Conservation (phyloP, 2,888 invertebrate species). For the Balanococcus diminutus region DNA sequence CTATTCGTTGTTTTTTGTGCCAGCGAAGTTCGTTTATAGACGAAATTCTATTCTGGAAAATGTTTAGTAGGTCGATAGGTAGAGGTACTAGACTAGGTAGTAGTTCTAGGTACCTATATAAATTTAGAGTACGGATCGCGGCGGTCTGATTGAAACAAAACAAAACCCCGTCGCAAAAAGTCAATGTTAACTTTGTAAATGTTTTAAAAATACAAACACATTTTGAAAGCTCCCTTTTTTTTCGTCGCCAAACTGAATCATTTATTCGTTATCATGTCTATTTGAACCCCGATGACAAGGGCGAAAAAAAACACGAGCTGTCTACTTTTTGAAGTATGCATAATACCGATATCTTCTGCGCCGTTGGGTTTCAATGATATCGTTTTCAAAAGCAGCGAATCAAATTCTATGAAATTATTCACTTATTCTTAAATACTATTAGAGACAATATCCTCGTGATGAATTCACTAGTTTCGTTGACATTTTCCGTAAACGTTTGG, state of each 20-base stretch:
- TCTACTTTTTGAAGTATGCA: conserved; percentile 40
- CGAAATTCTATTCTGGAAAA: background rate
- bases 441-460: background rate
- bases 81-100: no score
- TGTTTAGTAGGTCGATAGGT: no score
- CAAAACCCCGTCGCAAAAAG: background rate
- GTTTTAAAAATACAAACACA: conserved; percentile 22
- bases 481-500: conserved; percentile 33
- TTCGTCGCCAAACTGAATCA: background rate
- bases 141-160: background rate
- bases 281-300: background rate
- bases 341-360: conserved; percentile 46
- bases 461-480: conserved; percentile 9
- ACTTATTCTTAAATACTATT: background rate
- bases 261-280: conserved; percentile 37
- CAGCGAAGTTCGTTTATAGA: background rate
- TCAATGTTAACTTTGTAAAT: conserved; percentile 13
- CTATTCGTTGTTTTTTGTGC: background rate
- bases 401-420: conserved; percentile 17
- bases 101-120: no score
- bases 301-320: conserved; percentile 40
- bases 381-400: conserved; percentile 21
- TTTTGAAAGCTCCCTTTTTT: conserved; percentile 26
- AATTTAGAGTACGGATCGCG: background rate
- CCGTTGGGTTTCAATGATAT: conserved; percentile 45